Evolutionary conservation across 2,888 invertebrate genomes (phyloP).

Genomic region (Drosophila macrothrix): DNA sequence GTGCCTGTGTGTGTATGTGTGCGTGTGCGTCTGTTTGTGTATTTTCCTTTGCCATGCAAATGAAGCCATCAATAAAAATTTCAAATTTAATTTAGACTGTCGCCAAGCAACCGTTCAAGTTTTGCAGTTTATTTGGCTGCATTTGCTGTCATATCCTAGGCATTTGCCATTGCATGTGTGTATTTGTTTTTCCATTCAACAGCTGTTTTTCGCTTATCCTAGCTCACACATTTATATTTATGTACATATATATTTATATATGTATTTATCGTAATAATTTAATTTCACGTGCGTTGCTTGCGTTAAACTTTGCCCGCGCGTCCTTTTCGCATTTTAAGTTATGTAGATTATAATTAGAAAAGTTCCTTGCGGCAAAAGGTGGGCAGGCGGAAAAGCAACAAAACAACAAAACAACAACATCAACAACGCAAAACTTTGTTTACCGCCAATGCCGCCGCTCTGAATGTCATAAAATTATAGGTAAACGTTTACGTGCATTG

Average conservation of each 20-base stretch:
- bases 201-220: slow-evolving; percentile 60
- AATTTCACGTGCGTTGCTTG: slow-evolving; percentile 74
- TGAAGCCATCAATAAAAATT: slow-evolving; percentile 76
- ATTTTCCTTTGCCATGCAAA: slow-evolving; percentile 58
- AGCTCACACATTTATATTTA: slow-evolving; percentile 4
- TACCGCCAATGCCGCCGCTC: slow-evolving; percentile 43
- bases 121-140: slow-evolving; percentile 51
- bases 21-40: slow-evolving; percentile 4
- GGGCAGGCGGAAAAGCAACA: slow-evolving; percentile 11
- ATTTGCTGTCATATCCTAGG: slow-evolving; percentile 48
- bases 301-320: slow-evolving; percentile 71
- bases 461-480: slow-evolving; percentile 80
- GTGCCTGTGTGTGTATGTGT: background rate
- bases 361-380: slow-evolving; percentile 48
- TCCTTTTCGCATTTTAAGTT: slow-evolving; percentile 77
- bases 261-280: slow-evolving; percentile 60
- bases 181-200: slow-evolving; percentile 66
- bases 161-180: slow-evolving; percentile 40
- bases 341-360: slow-evolving; percentile 81
- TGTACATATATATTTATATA: slow-evolving; percentile 6
- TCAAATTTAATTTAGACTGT: slow-evolving; percentile 55
- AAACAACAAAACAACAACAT: slow-evolving; percentile 32
- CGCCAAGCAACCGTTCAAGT: slow-evolving; percentile 52
- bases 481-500: slow-evolving; percentile 80
- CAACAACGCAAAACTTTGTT: slow-evolving; percentile 41